Evolutionary conservation across 2,888 invertebrate genomes (phyloP), one percentile per base, ranked within the genome.

Genomic region (Drosophila eohydei): DNA sequence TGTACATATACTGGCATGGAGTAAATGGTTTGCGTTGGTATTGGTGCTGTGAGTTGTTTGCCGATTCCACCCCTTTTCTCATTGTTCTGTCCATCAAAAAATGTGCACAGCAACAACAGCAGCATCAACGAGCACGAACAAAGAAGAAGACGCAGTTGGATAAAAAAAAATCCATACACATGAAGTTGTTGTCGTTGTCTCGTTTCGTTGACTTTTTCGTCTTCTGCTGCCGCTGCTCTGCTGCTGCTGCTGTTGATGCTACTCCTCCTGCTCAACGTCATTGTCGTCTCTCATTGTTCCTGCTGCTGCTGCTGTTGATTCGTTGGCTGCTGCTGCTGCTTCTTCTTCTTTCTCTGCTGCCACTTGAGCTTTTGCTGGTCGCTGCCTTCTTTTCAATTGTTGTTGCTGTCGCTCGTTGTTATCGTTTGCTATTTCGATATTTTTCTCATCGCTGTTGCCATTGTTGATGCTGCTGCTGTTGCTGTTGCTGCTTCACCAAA

Each of bases 21-120:
- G 56, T 40, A 48, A 43, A 66, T 60, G 50, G 56, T 50, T 68
- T 74, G 67, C 51, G 57, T 65, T 71, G 55, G 72, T 83, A 64
- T 72, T 69, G 58, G 74, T 80, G 75, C 56, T 82, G 74, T 76
- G 71, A 66, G 76, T 67, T 84, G 70, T 52, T 83, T 69, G 81
- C 73, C 68, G 83, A 84, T 91, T 92, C 92, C 92, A 91, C 92
- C 92, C 92, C 92, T 92, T 92, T 92, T 91, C 82, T 84, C 91
- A 92, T 92, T 92, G 92, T 92, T 92, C 92, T 92, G 92, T 90
- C 91, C 91, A 90, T 92, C 92, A 92, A 91, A 87, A 83, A 75
- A 48, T 74, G 80, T 74, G 79, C 69, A 71, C 64, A 74, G 43
- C 78, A 68, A 74, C 79, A 71, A 48, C 58, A 60, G 12, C 48